phyloP scores from a whole-genome alignment of 2,888 invertebrate species.

The Aphodius sticticus region DNA sequence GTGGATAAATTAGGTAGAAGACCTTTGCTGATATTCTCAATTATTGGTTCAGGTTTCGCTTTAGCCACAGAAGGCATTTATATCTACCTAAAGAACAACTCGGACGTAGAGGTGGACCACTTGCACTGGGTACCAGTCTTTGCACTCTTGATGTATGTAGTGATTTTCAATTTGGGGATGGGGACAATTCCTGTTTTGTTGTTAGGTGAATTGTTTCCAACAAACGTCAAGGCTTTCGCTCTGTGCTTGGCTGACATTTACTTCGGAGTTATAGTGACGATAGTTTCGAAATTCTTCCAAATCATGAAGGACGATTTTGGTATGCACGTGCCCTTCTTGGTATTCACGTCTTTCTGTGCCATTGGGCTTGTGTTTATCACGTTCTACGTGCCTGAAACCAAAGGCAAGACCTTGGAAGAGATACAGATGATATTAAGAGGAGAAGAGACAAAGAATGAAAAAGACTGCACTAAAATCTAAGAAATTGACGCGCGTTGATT shows the following conservation, averaged over 20 bases:
- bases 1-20: conserved; percentile 67
- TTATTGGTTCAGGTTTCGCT: conserved; percentile 58
- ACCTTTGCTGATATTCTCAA: conserved; percentile 63
- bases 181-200: conserved; percentile 64
- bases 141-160: conserved; percentile 61
- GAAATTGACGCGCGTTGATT: neutral
- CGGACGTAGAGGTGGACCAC: conserved; percentile 48
- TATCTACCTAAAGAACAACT: conserved; percentile 59
- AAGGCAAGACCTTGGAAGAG: conserved; percentile 62
- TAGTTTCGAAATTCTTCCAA: conserved; percentile 62
- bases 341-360: conserved; percentile 58
- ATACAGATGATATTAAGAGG: conserved; percentile 54
- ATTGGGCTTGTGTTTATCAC: conserved; percentile 58
- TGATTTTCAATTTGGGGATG: conserved; percentile 63
- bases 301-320: conserved; percentile 56
- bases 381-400: conserved; percentile 62
- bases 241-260: conserved; percentile 64
- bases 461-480: conserved; percentile 27
- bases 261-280: conserved; percentile 61
- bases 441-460: conserved; percentile 34
- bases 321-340: conserved; percentile 60
- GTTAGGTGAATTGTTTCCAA: conserved; percentile 65
- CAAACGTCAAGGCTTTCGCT: conserved; percentile 65
- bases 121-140: conserved; percentile 47
- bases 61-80: conserved; percentile 59